Conservation (phyloP, 92 coral and sea anemone species). For the Palythoa grandis region DNA sequence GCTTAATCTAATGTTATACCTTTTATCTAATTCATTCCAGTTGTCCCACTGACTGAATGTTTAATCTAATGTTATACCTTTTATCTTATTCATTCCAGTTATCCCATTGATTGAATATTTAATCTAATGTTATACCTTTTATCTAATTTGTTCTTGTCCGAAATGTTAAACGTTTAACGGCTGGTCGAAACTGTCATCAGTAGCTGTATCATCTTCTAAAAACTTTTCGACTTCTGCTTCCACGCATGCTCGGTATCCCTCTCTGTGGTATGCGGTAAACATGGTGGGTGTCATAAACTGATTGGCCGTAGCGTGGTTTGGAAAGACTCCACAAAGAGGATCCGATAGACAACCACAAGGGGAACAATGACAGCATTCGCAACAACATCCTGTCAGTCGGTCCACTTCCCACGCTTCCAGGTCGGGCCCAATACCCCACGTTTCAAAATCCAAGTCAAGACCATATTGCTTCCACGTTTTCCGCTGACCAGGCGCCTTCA, state of each 20-base stretch:
- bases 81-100: too few species aligned
- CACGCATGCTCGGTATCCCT: conserved; percentile 90
- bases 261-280: conserved; percentile 86
- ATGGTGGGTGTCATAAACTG: conserved; percentile 81
- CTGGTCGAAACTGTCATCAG: too few species aligned
- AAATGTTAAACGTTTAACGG: too few species aligned
- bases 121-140: too few species aligned
- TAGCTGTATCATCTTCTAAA: conserved; percentile 24
- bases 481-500: conserved; percentile 14
- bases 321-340: conserved; percentile 71
- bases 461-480: conserved; percentile 61
- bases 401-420: conserved; percentile 77
- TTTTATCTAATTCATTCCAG: too few species aligned
- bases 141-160: too few species aligned
- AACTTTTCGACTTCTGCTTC: conserved; percentile 78
- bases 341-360: conserved; percentile 49
- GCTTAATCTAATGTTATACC: too few species aligned
- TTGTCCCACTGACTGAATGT: too few species aligned
- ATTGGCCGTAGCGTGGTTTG: conserved; percentile 76
- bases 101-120: too few species aligned
- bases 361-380: conserved; percentile 82
- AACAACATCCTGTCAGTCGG: conserved; percentile 77
- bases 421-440: conserved; percentile 89
- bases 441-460: conserved; percentile 63
- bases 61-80: too few species aligned